Evolutionary conservation across 1,140 invertebrate genomes (phyloP).

Genomic region (Neodiprion fabricii): DNA sequence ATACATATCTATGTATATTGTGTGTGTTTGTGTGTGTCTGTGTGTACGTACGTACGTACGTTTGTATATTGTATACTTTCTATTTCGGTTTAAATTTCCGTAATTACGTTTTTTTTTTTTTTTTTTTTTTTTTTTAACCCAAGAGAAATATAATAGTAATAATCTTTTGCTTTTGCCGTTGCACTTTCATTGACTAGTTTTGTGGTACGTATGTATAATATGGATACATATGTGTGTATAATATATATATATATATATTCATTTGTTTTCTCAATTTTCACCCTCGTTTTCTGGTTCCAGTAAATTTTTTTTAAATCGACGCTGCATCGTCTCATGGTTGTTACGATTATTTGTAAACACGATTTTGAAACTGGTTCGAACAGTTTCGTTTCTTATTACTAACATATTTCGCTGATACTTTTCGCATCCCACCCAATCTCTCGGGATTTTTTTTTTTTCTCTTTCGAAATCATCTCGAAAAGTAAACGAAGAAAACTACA

Average conservation of each 20-base stretch:
- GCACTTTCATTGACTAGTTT: constrained; percentile 64
- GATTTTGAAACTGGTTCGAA: too few species aligned
- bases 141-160: constrained; percentile 31
- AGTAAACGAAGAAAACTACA: too few species aligned
- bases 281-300: not conserved
- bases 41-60: constrained; percentile 3
- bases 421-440: not conserved
- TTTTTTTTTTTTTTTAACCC: constrained; percentile 18
- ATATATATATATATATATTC: not conserved
- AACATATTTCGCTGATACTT: not conserved
- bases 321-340: too few species aligned
- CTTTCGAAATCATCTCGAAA: not conserved
- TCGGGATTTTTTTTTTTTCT: not conserved
- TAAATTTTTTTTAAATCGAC: too few species aligned
- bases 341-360: too few species aligned
- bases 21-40: constrained; percentile 14
- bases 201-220: constrained; percentile 30
- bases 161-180: constrained; percentile 55
- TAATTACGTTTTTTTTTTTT: constrained; percentile 24
- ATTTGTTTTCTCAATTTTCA: not conserved
- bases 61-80: constrained; percentile 16
- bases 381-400: not conserved
- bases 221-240: not conserved
- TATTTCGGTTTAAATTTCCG: constrained; percentile 11
- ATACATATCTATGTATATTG: constrained; percentile 29